Percentiles rank a stretch among this genome's conserved stretches.
These are phyloP conservation scores for Trichogramma evanescens DNA, from an alignment of 2,888 invertebrate genomes.

Conservation along the genomic window DNA sequence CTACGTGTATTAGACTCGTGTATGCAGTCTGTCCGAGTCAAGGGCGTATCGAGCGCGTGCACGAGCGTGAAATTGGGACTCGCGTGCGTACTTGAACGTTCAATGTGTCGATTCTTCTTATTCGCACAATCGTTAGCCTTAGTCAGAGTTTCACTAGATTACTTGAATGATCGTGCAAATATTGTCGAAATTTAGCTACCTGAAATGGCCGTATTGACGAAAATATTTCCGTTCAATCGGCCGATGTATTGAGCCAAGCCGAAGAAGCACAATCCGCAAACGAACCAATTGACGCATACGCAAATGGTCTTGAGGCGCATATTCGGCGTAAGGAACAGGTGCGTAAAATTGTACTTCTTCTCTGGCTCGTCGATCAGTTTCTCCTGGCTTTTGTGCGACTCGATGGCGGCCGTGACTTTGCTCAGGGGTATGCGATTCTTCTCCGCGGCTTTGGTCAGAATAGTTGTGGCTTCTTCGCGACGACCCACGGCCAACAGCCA, in stretches of 20 bases:
- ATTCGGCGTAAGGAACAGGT: conserved; percentile 44
- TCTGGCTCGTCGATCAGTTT: conserved; percentile 19
- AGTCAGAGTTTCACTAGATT: too few relatives aligned
- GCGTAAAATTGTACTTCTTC: conserved; percentile 43
- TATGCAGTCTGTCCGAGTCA: too few relatives aligned
- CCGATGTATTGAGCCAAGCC: conserved; percentile 53
- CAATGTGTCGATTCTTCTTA: too few relatives aligned
- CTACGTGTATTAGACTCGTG: too few relatives aligned
- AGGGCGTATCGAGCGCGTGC: too few relatives aligned
- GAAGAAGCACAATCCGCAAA: conserved; percentile 54
- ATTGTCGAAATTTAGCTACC: conserved; percentile 37
- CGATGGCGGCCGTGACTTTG: conserved; percentile 37
- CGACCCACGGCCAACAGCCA: conserved; percentile 48
- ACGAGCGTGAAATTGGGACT: too few relatives aligned
- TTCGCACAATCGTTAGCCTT: too few relatives aligned
- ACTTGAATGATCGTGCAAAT: not conserved
- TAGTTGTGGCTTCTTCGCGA: conserved; percentile 40
- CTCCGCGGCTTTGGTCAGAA: conserved; percentile 44
- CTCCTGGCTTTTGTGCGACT: conserved; percentile 34
- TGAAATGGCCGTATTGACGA: conserved; percentile 52
- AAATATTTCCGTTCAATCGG: conserved; percentile 50
- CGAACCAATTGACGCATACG: conserved; percentile 50
- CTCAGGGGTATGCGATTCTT: conserved; percentile 42
- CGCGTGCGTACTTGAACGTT: too few relatives aligned
- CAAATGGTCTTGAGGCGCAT: conserved; percentile 44